phyloP scores from a whole-genome alignment of 2,797 vertebrate species.

The Basileuterus tristriatus region DNA sequence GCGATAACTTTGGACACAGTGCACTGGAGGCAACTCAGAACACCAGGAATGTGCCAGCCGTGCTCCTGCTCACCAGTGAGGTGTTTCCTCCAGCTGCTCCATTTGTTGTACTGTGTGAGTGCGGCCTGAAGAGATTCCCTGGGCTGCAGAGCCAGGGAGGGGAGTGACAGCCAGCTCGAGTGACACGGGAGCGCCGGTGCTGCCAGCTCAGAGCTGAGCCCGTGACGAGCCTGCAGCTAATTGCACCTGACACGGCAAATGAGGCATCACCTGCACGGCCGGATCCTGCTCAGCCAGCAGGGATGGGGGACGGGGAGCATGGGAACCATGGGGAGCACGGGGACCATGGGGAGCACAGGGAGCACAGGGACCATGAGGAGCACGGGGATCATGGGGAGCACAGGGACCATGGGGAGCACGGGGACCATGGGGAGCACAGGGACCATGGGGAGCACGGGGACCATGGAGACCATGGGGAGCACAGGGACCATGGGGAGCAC shows the following conservation, averaged over 20 bases:
- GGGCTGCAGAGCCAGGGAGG: constrained; percentile 9
- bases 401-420: not conserved
- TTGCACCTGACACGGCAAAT: constrained; percentile 60
- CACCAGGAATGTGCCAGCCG: not conserved
- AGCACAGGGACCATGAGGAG: not conserved
- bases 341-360: not conserved
- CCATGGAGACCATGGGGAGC: not conserved
- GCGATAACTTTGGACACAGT: not conserved
- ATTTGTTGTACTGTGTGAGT: not conserved
- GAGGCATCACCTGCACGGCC: constrained; percentile 43
- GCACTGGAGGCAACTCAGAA: not conserved
- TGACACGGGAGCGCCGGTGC: constrained; percentile 45
- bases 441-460: too few species aligned
- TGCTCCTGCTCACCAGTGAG: not conserved
- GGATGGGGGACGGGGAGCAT: not conserved
- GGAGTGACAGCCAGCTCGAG: constrained; percentile 43
- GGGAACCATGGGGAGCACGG: not conserved
- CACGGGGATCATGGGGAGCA: too few species aligned
- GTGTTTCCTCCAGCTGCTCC: not conserved
- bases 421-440: not conserved
- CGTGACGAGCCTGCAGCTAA: constrained; percentile 66
- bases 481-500: not conserved
- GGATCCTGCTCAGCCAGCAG: not conserved
- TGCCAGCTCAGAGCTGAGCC: constrained; percentile 58
- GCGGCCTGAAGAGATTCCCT: constrained; percentile 31